Evolutionary conservation across 1,140 invertebrate species (phyloP), one percentile per base, ranked within the genome.

Genomic region (Matsumurasca onukii): DNA sequence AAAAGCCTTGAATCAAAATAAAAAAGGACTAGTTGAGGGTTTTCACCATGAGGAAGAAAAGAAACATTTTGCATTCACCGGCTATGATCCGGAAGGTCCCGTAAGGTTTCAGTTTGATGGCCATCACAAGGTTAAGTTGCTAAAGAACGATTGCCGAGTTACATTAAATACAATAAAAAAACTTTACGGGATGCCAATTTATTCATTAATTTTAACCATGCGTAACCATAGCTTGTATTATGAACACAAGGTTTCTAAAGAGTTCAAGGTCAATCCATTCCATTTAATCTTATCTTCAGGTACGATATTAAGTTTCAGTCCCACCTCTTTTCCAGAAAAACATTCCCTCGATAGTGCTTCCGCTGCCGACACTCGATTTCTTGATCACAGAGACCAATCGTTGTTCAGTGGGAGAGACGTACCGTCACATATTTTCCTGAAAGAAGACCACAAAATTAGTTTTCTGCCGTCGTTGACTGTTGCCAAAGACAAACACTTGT

Each of bases 261-360:
- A 5, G 3, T 51, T 20, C 3, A 12, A 17, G 24, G 24, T 9
- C 49, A 51, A 17, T 20, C 49, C 3, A 20, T 51, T 51, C 24
- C 49, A 51, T 51, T 5, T 51, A 20, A 51, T 51, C 3, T 20
- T 51, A 51, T 51, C 49, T 51, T 51, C 49, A 51, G 49, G 49
- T 51, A 51, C 24, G 24, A 51, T n/a, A 5, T 51, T 51, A 3
- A 5, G 24, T 20, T 51, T 51, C 24, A 20, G n/a, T n/a, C n/a
- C n/a, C n/a, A n/a, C n/a, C n/a, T n/a, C n/a, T n/a, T n/a, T n/a
- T n/a, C n/a, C n/a, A n/a, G n/a, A n/a, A n/a, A n/a, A n/a, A n/a
- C n/a, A n/a, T n/a, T n/a, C n/a, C n/a, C n/a, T n/a, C n/a, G n/a
- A n/a, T n/a, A n/a, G n/a, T n/a, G n/a, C n/a, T n/a, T n/a, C n/a